Evolutionary conservation across 2,797 vertebrate species (phyloP).

Genomic region (Nyctibius grandis): DNA sequence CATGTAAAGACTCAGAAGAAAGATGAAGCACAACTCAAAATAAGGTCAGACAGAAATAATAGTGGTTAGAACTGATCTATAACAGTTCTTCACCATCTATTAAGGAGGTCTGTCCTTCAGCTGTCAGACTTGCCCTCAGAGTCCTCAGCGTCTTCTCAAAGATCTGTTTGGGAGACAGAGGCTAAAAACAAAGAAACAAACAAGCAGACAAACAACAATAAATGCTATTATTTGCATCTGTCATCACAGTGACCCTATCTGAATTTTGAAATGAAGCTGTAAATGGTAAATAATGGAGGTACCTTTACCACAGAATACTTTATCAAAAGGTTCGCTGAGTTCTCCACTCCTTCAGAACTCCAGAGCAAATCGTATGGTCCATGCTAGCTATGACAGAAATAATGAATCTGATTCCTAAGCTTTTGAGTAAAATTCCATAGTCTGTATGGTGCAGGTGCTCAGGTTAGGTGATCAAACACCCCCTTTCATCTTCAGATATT

Average conservation of each 20-base stretch:
- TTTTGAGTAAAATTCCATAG: neutral
- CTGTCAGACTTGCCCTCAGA: neutral
- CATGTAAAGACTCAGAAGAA: neutral
- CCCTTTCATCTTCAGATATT: neutral
- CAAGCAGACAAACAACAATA: neutral
- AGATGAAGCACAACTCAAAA: neutral
- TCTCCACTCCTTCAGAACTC: neutral
- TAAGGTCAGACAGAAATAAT: neutral
- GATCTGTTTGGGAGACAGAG: neutral
- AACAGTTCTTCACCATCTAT: neutral
- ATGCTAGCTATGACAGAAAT: neutral
- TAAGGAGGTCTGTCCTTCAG: neutral
- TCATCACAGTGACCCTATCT: neutral
- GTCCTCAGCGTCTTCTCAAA: neutral
- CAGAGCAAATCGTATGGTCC: neutral
- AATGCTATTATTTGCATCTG: neutral
- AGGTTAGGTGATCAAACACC: neutral
- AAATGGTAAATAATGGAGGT: neutral
- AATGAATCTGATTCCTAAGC: neutral
- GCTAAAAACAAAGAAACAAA: neutral
- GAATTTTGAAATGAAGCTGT: neutral
- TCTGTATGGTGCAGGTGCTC: neutral
- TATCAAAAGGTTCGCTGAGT: neutral
- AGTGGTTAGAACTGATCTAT: neutral
- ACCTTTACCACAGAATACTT: neutral